A percentile compares a stretch with the other conserved stretches of the same genome.
phyloP scores from a whole-genome alignment of 2,113 vertebrate genomes.

The Heloderma charlesbogerti region DNA sequence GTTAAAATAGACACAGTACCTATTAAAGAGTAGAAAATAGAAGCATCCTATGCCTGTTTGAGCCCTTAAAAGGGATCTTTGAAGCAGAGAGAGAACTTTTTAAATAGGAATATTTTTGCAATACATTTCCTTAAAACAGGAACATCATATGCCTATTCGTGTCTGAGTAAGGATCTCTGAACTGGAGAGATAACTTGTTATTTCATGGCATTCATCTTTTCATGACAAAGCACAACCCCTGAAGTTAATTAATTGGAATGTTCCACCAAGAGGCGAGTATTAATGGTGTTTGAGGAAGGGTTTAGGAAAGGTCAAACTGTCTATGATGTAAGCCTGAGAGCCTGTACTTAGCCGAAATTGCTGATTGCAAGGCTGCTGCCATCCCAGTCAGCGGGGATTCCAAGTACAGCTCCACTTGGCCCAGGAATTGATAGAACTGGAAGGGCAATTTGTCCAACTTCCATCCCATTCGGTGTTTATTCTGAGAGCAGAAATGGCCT shows the following conservation, averaged over 20 bases:
- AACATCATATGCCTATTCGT: background rate
- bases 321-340: background rate
- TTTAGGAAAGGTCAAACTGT: background rate
- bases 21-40: background rate
- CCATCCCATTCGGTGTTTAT: background rate
- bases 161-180: background rate
- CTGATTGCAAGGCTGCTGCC: background rate
- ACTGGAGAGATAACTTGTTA: background rate
- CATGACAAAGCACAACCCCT: background rate
- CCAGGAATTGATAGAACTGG: background rate
- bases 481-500: too few species aligned
- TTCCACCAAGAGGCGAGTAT: background rate
- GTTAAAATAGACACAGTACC: background rate
- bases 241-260: background rate
- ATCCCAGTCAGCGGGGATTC: background rate
- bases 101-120: too few species aligned
- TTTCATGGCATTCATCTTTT: background rate
- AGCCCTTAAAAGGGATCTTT: background rate
- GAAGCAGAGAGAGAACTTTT: background rate
- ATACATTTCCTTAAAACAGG: too few species aligned
- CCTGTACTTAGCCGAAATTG: background rate
- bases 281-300: background rate
- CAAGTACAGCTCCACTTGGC: background rate
- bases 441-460: background rate
- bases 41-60: background rate